phyloP scores from a whole-genome alignment of 2,113 vertebrate species.

The Agapornis roseicollis region DNA sequence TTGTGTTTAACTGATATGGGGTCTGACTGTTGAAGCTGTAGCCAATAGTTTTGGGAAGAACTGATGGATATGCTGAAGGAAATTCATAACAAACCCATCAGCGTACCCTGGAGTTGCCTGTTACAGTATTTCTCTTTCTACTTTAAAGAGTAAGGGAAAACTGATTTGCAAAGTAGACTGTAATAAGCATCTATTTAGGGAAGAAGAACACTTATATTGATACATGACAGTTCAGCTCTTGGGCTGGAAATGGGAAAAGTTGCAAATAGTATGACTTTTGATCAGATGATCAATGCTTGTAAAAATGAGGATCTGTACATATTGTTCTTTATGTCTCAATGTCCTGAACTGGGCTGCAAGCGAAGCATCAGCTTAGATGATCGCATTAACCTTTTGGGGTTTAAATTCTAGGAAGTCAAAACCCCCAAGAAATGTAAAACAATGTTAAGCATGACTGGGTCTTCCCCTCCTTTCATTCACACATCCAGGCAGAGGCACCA shows the following conservation, averaged over 20 bases:
- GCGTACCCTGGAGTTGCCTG: background rate
- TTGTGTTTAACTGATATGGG: background rate
- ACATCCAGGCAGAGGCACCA: rapidly evolving
- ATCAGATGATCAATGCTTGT: background rate
- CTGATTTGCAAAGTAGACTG: background rate
- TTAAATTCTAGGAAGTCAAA: background rate
- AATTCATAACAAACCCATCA: background rate
- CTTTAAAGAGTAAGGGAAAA: background rate
- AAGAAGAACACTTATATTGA: background rate
- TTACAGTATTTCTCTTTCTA: background rate
- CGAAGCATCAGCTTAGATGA: background rate
- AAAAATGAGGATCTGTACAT: background rate
- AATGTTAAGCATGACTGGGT: background rate
- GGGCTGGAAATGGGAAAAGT: background rate
- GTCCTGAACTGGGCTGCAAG: background rate
- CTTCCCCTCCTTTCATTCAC: background rate
- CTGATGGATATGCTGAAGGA: background rate
- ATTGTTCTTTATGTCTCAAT: background rate
- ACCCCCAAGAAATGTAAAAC: background rate
- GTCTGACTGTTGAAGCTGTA: background rate
- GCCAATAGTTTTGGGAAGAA: background rate
- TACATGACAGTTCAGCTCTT: background rate
- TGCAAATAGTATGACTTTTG: background rate
- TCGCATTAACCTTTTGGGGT: background rate
- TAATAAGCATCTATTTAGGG: background rate